These are phyloP conservation scores for Ptilodon capucinus DNA, from an alignment of 2,888 invertebrate species.

Conservation along the genomic window DNA sequence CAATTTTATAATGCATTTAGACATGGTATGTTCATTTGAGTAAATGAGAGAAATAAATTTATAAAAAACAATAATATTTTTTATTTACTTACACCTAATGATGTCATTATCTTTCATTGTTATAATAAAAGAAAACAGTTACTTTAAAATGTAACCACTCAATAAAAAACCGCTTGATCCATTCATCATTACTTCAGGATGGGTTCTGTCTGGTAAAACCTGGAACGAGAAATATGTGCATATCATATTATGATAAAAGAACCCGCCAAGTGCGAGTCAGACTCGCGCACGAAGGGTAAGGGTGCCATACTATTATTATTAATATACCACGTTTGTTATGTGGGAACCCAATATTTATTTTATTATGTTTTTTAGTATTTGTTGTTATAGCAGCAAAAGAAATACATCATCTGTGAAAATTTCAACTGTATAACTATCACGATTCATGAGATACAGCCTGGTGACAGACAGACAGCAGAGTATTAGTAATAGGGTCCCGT, in stretches of 20 bases:
- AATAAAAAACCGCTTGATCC: slow-evolving; percentile 94
- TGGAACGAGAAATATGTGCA: slow-evolving; percentile 39
- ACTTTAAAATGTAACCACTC: slow-evolving; percentile 85
- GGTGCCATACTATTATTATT: no score
- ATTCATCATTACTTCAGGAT: slow-evolving; percentile 96
- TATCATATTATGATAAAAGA: no score
- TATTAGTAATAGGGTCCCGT: no score
- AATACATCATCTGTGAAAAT: not conserved
- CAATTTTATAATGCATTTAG: slow-evolving; percentile 66
- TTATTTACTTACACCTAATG: slow-evolving; percentile 19
- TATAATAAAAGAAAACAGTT: slow-evolving; percentile 17
- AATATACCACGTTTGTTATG: no score
- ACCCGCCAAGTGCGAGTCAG: no score
- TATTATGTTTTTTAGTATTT: no score
- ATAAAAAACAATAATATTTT: slow-evolving; percentile 36
- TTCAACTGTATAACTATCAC: not conserved
- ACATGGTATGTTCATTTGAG: slow-evolving; percentile 63
- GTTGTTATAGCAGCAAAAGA: no score
- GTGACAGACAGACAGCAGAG: no score
- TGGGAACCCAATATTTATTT: no score
- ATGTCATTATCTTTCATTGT: not conserved
- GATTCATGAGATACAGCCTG: no score
- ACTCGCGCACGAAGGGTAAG: no score
- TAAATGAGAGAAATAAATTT: slow-evolving; percentile 63
- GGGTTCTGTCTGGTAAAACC: slow-evolving; percentile 92